Evolutionary conservation across 2,113 vertebrate species (phyloP).

Genomic region (Rattus rattus): DNA sequence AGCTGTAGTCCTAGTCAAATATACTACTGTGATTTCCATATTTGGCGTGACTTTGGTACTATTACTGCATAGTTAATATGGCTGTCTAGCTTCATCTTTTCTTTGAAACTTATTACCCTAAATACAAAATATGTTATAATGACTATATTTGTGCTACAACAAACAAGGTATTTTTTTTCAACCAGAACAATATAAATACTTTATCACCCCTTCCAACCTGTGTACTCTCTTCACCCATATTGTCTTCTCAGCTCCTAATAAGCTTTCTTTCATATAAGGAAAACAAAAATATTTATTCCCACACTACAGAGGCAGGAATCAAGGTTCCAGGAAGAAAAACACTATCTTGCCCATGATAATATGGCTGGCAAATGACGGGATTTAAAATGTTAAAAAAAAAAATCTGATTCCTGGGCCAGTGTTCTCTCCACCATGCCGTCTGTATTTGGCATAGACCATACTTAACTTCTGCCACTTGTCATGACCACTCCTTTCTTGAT

Average conservation of each 20-base stretch:
- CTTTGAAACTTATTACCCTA: constrained; percentile 51
- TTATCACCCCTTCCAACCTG: constrained; percentile 28
- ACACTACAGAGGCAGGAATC: constrained; percentile 23
- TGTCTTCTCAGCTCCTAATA: constrained; percentile 26
- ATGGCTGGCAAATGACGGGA: not conserved
- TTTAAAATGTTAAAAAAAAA: not conserved
- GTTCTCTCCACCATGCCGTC: not conserved
- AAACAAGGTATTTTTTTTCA: constrained; percentile 26
- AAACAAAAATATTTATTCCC: constrained; percentile 45
- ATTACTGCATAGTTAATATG: constrained; percentile 9
- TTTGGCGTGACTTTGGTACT: constrained; percentile 50
- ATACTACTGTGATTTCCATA: not conserved
- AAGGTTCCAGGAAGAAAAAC: constrained; percentile 44
- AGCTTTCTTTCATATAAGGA: not conserved
- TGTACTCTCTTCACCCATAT: not conserved
- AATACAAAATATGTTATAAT: not conserved
- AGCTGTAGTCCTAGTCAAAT: constrained; percentile 43
- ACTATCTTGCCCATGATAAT: constrained; percentile 24
- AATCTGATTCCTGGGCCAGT: not conserved
- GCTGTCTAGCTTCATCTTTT: constrained; percentile 17
- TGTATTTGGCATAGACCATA: not conserved
- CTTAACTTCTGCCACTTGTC: constrained; percentile 22
- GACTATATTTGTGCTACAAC: constrained; percentile 26
- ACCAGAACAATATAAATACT: constrained; percentile 24
- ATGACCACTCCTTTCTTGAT: constrained; percentile 35